Conservation (phyloP, 2,113 vertebrate genomes). For the mouse (Mus musculus) region DNA sequence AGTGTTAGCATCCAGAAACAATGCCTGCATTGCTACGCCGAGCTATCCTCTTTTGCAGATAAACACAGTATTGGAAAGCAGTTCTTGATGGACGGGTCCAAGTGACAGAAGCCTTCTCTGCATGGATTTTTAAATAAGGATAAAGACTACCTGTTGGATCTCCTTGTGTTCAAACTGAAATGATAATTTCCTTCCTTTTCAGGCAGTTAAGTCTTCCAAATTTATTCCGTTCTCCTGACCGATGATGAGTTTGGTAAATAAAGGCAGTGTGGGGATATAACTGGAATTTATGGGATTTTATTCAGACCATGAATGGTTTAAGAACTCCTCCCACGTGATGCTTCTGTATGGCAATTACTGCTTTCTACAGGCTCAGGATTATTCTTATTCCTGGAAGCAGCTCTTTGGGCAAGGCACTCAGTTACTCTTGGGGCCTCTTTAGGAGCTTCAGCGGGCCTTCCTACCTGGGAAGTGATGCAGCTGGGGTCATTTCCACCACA, state of each 20-base stretch:
- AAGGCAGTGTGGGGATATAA: neutral
- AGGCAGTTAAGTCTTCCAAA: neutral
- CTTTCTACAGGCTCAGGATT: neutral
- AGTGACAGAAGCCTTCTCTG: neutral
- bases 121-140: neutral
- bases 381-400: neutral
- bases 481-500: fast-evolving
- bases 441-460: neutral
- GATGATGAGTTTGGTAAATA: neutral
- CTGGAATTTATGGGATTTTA: neutral
- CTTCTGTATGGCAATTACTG: neutral
- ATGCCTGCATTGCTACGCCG: fast-evolving
- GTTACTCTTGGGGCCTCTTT: neutral
- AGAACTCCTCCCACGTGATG: neutral
- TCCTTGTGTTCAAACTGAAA: fast-evolving
- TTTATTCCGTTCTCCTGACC: neutral
- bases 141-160: neutral
- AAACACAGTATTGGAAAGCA: neutral
- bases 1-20: neutral
- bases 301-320: neutral
- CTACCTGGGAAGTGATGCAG: fast-evolving
- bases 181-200: neutral
- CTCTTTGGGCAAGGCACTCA: neutral
- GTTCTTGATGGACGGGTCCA: neutral
- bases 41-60: neutral